Evolutionary conservation across 1,140 invertebrate species (phyloP).

Genomic region (Schlechtendalia chinensis): DNA sequence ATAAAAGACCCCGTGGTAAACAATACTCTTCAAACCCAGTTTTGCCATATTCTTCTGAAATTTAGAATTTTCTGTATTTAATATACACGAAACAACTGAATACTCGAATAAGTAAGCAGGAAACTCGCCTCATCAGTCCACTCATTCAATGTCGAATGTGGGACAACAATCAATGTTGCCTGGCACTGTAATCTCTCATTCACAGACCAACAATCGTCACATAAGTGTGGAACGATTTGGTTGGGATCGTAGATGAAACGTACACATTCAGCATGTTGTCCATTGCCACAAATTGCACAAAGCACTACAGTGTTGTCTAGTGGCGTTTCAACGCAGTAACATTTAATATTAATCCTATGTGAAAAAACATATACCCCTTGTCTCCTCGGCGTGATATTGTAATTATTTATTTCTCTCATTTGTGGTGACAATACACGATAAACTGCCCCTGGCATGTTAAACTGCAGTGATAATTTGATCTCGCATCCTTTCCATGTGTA

Average conservation of each 20-base stretch:
- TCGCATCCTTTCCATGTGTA: too few relatives aligned
- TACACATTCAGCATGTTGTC: neutral
- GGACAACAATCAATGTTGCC: slow-evolving; percentile 74
- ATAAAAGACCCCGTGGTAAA: slow-evolving; percentile 61
- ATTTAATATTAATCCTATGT: neutral
- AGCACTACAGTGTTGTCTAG: neutral
- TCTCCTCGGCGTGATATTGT: too few relatives aligned
- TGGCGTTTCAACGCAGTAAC: neutral
- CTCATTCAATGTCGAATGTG: slow-evolving; percentile 66
- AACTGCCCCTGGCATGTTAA: too few relatives aligned
- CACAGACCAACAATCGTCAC: slow-evolving; percentile 66
- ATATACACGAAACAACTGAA: too few relatives aligned
- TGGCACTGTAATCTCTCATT: slow-evolving; percentile 59
- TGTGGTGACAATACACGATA: neutral
- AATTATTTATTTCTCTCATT: neutral
- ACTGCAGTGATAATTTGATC: too few relatives aligned
- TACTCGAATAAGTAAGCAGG: too few relatives aligned
- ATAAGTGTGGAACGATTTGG: slow-evolving; percentile 54
- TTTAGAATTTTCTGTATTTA: too few relatives aligned
- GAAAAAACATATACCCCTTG: too few relatives aligned
- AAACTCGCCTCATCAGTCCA: slow-evolving; percentile 65
- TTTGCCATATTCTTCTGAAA: slow-evolving; percentile 66
- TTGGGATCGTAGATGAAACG: neutral
- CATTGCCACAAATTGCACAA: neutral
- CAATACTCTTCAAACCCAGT: slow-evolving; percentile 60